Base-by-base conservation (phyloP, 1,140 invertebrate genomes). In the Dendroctonus ponderosae region DNA sequence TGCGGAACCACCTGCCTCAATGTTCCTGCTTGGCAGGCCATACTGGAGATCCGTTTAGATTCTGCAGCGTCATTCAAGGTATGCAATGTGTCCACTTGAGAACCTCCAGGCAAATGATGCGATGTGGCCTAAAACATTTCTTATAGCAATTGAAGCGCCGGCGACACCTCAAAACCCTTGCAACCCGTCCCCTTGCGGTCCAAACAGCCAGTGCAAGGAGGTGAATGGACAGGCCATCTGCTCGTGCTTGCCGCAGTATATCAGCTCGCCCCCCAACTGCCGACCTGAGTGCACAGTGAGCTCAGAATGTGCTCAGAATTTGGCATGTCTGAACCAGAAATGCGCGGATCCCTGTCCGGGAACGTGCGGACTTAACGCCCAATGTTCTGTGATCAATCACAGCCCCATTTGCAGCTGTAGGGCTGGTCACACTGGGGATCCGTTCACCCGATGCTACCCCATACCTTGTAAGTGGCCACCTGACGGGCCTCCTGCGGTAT, bases 201-300 rank as follows among this genome's bases (percentile, higher is more conserved):
- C 85, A 43, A 90, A 92, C 77, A 89, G 87, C 58, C 79, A 88
- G 70, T 93, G 90, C 72, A 82, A 84, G 70, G 85, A 87, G 71
- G 79, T 83, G 0, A 84, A 84, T 58, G 80, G 81, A 38, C 79
- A 74, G 68, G 79, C 68, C 68, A 85, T 88, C 9, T 92, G 91
- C 71, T 85, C 85, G n/a, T 92, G 91, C 73, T 76, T 87, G 46
- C 80, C 85, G 49, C 84, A 87, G 68, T 90, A 90, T 75, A 83
- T 89, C 37, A 89, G 89, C 70, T 85, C 89, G 74, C 89, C 90
- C 14, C 86, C 88, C 74, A 86, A 85, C 66, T 91, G 91, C 75
- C 81, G 89, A 70, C 90, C 90, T 0, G 89, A 91, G 78, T 94
- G 92, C 76, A 83, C 87, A 15, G 83, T 86, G n/a, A 89, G 91